Percentiles rank a stretch among this genome's conserved stretches.
phyloP scores from a whole-genome alignment of 1,140 invertebrate genomes.

The Geopemphigus sp. region DNA sequence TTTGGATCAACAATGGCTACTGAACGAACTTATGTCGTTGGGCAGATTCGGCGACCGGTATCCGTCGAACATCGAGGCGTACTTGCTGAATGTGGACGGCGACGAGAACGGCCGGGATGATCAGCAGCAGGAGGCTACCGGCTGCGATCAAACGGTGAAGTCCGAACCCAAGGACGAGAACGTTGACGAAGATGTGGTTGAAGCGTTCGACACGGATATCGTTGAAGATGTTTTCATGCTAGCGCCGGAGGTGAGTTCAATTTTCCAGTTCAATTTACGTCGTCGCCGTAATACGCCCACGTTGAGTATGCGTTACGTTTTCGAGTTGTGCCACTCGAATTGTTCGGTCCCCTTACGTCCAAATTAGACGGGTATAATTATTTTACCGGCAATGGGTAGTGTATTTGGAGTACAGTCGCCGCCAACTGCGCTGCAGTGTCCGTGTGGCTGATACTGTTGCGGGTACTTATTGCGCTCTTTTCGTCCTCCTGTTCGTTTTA shows the following conservation, averaged over 20 bases:
- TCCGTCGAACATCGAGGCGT: constrained; percentile 39
- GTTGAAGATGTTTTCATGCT: constrained; percentile 24
- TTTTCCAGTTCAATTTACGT: background rate
- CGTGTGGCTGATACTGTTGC: background rate
- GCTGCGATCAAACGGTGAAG: background rate
- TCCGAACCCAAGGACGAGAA: constrained; percentile 24
- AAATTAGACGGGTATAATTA: constrained; percentile 16
- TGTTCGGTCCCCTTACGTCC: background rate
- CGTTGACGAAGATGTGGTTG: background rate
- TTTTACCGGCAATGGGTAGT: background rate
- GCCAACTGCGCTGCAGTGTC: too few relatives aligned
- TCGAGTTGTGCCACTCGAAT: background rate
- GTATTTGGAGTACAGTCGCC: too few relatives aligned
- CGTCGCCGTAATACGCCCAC: too few relatives aligned
- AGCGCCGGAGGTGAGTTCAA: constrained; percentile 30
- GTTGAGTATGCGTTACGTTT: background rate
- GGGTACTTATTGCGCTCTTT: background rate
- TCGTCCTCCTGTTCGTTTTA: too few relatives aligned
- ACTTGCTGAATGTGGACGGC: constrained; percentile 19
- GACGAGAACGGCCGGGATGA: constrained; percentile 4
- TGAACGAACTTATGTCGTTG: constrained; percentile 15
- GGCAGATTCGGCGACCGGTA: constrained; percentile 30
- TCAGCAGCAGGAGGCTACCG: background rate
- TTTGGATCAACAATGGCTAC: constrained; percentile 27
- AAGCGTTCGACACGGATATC: constrained; percentile 26